These are phyloP conservation scores for Sarotherodon lohbergeri DNA, from an alignment of 2,113 vertebrate species.

Conservation along the genomic window DNA sequence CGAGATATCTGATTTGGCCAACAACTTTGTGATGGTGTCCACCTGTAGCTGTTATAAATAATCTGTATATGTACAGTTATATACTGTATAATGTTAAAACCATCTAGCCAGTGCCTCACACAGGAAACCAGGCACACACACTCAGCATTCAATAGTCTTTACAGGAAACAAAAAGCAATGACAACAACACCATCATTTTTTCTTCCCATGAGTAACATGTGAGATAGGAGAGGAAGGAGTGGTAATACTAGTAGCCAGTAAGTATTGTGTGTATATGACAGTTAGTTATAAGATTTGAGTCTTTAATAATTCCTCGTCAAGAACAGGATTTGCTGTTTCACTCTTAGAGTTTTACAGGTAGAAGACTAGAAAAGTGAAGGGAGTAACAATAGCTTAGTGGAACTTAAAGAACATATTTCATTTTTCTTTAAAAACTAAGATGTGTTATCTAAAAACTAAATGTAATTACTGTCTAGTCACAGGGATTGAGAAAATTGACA, in stretches of 20 bases:
- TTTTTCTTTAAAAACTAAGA: not conserved
- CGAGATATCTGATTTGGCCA: not conserved
- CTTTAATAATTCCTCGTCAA: not conserved
- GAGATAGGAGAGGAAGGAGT: accelerated
- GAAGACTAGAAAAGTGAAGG: not conserved
- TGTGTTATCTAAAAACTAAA: not conserved
- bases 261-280: not conserved
- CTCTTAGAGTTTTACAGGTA: not conserved
- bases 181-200: not conserved
- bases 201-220: not conserved
- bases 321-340: not conserved
- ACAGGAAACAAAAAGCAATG: not conserved
- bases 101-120: not conserved
- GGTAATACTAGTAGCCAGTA: not conserved
- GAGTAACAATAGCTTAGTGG: not conserved
- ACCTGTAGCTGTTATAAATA: not conserved
- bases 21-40: not conserved
- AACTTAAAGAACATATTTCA: not conserved
- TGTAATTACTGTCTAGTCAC: not conserved
- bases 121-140: not conserved
- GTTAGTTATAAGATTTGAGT: not conserved
- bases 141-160: not conserved
- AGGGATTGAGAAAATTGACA: not conserved
- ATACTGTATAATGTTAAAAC: not conserved
- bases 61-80: not conserved